These are phyloP conservation scores for Hylaeus anthracinus DNA, from an alignment of 1,140 invertebrate genomes.

Conservation along the genomic window DNA sequence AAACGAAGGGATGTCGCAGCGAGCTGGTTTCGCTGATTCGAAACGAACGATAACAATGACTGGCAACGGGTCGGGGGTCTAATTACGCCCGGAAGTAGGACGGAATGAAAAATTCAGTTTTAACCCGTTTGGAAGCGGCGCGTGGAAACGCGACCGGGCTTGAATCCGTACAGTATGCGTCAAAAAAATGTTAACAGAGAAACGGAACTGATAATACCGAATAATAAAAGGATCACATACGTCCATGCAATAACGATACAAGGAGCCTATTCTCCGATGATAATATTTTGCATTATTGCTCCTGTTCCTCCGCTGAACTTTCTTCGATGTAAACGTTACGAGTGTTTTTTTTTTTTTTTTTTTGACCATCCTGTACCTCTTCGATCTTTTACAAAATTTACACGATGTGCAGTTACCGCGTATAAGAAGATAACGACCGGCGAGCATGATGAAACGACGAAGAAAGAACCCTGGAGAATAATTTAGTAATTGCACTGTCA, in stretches of 20 bases:
- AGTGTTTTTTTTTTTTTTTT: no score
- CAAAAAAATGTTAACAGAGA: no score
- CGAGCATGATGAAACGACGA: neutral
- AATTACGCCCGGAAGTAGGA: slow-evolving; percentile 20
- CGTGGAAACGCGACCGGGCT: neutral
- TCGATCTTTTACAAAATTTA: neutral
- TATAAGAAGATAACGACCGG: slow-evolving; percentile 16
- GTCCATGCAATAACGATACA: no score
- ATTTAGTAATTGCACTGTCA: slow-evolving; percentile 23
- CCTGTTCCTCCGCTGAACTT: no score
- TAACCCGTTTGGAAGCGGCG: neutral
- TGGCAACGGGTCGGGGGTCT: neutral
- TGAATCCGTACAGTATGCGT: neutral
- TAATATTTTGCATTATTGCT: no score
- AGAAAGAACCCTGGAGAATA: slow-evolving; percentile 8
- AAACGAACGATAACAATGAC: slow-evolving; percentile 10
- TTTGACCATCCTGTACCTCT: neutral
- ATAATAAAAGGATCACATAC: no score
- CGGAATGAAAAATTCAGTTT: slow-evolving; percentile 27
- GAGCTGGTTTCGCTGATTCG: neutral
- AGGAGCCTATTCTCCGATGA: no score
- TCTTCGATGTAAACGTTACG: no score
- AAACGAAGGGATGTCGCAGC: neutral
- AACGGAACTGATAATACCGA: no score
- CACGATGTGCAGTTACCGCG: neutral